A percentile compares a stretch with the other conserved stretches of the same genome.
Evolutionary conservation across 1,140 invertebrate species (phyloP).

Genomic region (Dendrolimus kikuchii): DNA sequence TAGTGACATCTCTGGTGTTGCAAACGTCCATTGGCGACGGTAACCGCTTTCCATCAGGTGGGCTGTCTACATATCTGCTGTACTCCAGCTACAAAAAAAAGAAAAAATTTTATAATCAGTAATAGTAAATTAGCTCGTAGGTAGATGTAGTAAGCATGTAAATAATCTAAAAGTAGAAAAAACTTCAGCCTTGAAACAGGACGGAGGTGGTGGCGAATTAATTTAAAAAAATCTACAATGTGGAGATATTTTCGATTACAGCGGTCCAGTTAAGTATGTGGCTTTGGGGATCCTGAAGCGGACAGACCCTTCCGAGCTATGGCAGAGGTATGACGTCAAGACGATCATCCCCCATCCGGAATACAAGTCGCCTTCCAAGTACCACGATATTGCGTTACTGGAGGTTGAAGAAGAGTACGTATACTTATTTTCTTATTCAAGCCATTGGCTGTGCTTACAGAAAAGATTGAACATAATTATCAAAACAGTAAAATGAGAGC

Average conservation of each 20-base stretch:
- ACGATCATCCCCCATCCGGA: conserved; percentile 21
- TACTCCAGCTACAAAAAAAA: no score
- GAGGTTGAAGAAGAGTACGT: conserved; percentile 15
- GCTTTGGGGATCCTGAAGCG: conserved; percentile 6
- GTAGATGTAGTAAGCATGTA: background rate
- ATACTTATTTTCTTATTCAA: background rate
- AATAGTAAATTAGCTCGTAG: no score
- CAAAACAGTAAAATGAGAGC: background rate
- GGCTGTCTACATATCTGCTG: no score
- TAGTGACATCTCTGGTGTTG: no score
- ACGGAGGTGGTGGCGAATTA: background rate
- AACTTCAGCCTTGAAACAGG: background rate
- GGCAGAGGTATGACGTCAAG: conserved; percentile 14
- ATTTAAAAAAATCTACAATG: background rate
- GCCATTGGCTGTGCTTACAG: background rate
- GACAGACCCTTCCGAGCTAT: conserved; percentile 2
- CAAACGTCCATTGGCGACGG: no score
- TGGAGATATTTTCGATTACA: background rate
- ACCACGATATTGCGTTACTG: conserved; percentile 28
- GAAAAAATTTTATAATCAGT: no score
- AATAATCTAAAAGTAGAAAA: background rate
- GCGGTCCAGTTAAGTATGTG: conserved; percentile 6
- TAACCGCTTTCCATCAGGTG: no score
- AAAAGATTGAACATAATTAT: background rate
- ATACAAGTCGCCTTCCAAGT: conserved; percentile 20